Evolutionary conservation across 2,113 vertebrate genomes (phyloP).

Genomic region (Cairina moschata): DNA sequence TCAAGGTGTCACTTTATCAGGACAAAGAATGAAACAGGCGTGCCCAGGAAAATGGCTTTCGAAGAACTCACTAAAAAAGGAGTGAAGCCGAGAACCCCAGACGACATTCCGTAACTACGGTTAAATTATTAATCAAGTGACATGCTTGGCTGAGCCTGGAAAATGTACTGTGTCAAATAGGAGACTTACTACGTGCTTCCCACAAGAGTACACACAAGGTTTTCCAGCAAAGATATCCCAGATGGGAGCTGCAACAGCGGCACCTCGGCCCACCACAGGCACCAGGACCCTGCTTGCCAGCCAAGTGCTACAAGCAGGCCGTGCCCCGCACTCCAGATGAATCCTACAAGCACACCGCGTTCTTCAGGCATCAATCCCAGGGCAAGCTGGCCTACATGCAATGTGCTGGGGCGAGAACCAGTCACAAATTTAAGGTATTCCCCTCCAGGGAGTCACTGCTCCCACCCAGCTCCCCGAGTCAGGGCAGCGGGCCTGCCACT

Average conservation of each 20-base stretch:
- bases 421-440: background rate
- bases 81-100: background rate
- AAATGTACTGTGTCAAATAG: background rate
- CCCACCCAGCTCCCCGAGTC: background rate
- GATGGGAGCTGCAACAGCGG: background rate
- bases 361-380: background rate
- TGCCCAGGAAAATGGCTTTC: background rate
- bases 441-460: background rate
- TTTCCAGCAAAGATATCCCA: background rate
- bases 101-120: background rate
- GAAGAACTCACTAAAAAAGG: background rate
- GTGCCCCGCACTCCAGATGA: too few relatives aligned
- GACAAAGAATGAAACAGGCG: background rate
- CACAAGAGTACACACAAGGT: background rate
- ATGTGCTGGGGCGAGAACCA: accelerated
- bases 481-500: background rate
- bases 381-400: background rate
- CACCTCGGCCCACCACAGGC: background rate
- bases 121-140: background rate
- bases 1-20: background rate
- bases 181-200: accelerated
- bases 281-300: too few relatives aligned
- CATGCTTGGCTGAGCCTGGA: background rate
- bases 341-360: background rate
- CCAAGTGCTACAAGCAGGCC: background rate